These are phyloP conservation scores for Drosophila meridionalis DNA, from an alignment of 2,888 invertebrate species.

Conservation along the genomic window DNA sequence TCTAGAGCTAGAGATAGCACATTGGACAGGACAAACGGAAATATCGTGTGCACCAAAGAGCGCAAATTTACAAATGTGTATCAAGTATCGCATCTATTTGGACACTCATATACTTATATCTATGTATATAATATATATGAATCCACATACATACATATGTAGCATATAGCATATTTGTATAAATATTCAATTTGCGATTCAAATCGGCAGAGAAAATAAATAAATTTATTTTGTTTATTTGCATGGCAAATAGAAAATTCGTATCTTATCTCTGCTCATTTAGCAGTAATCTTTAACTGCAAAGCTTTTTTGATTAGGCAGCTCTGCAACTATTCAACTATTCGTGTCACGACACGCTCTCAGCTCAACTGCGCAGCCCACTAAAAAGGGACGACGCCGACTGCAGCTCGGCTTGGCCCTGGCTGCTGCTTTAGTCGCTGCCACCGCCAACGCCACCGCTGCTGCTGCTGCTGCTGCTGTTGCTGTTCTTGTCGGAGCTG, in stretches of 20 bases:
- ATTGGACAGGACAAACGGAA: background rate
- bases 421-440: slow-evolving; percentile 15
- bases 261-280: slow-evolving; percentile 6
- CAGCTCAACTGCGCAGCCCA: background rate
- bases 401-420: slow-evolving; percentile 1
- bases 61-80: background rate
- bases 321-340: background rate
- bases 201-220: slow-evolving; percentile 4
- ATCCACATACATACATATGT: background rate
- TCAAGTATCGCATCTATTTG: background rate
- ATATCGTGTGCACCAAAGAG: background rate
- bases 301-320: background rate
- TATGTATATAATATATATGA: background rate
- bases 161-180: background rate
- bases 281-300: background rate
- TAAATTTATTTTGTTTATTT: slow-evolving; percentile 6
- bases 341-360: slow-evolving; percentile 1
- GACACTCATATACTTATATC: background rate
- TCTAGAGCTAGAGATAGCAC: background rate
- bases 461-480: slow-evolving; percentile 4
- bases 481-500: slow-evolving; percentile 24
- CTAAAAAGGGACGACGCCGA: slow-evolving; percentile 15
- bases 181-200: background rate
- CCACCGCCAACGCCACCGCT: background rate
- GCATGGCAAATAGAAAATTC: slow-evolving; percentile 1